Percentiles rank a stretch among this genome's conserved stretches.
These are phyloP conservation scores for Bellardia bayeri DNA, from an alignment of 2,888 invertebrate species.

Conservation along the genomic window DNA sequence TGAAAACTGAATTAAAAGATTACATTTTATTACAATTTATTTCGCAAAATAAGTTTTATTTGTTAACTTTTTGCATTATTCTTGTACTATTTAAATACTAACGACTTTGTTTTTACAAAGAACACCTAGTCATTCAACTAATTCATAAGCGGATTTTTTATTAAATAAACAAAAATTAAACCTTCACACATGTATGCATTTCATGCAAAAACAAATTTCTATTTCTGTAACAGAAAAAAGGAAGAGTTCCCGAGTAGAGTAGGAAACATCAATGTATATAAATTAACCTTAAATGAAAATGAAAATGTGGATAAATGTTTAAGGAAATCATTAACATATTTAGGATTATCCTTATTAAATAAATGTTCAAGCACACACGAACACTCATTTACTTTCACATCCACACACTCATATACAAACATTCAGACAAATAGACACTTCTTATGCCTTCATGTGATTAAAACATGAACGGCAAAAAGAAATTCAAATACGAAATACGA, in stretches of 20 bases:
- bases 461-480: slow-evolving; percentile 45
- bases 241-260: background rate
- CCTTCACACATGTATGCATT: slow-evolving; percentile 9
- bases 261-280: slow-evolving; percentile 41
- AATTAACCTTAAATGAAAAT: slow-evolving; percentile 39
- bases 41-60: too few relatives aligned
- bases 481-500: slow-evolving; percentile 41
- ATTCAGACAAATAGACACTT: slow-evolving; percentile 25
- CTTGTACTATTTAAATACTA: background rate
- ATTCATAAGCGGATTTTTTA: background rate
- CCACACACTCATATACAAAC: background rate
- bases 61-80: too few relatives aligned
- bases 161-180: background rate
- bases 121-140: background rate
- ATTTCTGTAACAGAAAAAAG: background rate
- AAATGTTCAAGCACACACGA: slow-evolving; percentile 40
- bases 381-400: too few relatives aligned
- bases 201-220: slow-evolving; percentile 6
- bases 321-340: slow-evolving; percentile 67
- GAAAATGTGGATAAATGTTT: slow-evolving; percentile 53
- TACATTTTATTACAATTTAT: too few relatives aligned
- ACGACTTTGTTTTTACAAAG: background rate
- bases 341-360: slow-evolving; percentile 67
- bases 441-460: slow-evolving; percentile 60
- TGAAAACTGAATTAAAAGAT: too few relatives aligned